Base-by-base conservation (phyloP, 2,113 vertebrate species). In the Epinephelus fuscoguttatus region DNA sequence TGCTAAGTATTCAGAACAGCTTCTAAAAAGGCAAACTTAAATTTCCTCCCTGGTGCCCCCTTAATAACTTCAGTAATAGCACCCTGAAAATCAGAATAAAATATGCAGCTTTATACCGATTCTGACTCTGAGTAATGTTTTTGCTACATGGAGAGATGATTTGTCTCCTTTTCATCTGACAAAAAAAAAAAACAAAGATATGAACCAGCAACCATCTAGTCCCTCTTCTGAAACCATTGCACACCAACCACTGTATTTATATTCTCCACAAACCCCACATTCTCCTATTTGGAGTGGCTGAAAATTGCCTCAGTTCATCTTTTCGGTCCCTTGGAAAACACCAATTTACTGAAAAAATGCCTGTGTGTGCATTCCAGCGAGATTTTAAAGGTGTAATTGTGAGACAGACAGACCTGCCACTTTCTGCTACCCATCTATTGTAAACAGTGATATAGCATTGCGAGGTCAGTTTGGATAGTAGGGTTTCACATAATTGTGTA, bases 241-340 rank as follows among this genome's bases (percentile, higher is more conserved):
- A 70, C 62, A 50, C 18, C 10, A 17, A 50, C 37, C 19, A 42
- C 60, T 79, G 64, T 50, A 30, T 63, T 84, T 64, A 70, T 60
- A 75, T 84, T 63, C 61, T 47, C 63, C 63, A 25, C 56, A 66
- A 66, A 74, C 30, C 27, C 42, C 6, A 27, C 53, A 64, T 49
- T 69, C 42, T 75, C 42, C 57, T 30, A n/a, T 61, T 52, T 74
- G 12, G 17, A 64, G 66, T 27, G 57, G 55, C 57, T 67, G 56
- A 52, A 86, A 81, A 87, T 73, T 78, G 84, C 71, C 53, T 81
- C 80, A 15, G 45, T 64, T 88, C 55, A 42, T 89, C 56, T 72
- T 56, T 27, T 57, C 30, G 57, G 55, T 75, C 61, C 8, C 19
- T 55, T 57, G 19, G 61, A 70, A 82, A 81, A 66, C 52, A 74